phyloP scores from a whole-genome alignment of 2,797 vertebrate genomes.

The Ciconia nigra region DNA sequence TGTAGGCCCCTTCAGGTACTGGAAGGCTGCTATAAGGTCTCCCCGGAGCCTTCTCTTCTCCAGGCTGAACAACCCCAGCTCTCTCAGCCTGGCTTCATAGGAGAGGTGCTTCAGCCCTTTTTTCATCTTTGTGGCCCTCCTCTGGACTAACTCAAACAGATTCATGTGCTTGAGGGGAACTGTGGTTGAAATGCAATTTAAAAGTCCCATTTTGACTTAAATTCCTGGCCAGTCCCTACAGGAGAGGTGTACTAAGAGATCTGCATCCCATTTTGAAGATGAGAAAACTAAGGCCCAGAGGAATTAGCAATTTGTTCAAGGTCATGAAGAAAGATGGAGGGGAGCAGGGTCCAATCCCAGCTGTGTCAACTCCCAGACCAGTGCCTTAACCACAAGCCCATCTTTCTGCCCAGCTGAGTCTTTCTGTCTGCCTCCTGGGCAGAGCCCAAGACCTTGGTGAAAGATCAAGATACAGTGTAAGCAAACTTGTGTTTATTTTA shows the following conservation, averaged over 20 bases:
- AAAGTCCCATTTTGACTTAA: neutral
- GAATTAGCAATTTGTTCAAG: neutral
- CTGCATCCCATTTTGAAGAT: neutral
- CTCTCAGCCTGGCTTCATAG: neutral
- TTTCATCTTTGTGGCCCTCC: neutral
- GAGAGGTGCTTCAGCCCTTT: neutral
- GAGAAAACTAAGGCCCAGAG: neutral
- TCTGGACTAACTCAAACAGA: neutral
- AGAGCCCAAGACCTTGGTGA: neutral
- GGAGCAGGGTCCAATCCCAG: neutral
- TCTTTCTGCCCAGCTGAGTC: slow-evolving; percentile 1
- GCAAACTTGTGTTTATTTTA: slow-evolving; percentile 55
- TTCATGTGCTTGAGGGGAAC: neutral
- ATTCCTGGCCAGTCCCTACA: neutral
- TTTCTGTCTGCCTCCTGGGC: slow-evolving; percentile 48
- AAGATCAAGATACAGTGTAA: slow-evolving; percentile 42
- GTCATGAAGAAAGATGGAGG: neutral
- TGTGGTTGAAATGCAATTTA: neutral
- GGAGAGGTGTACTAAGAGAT: neutral
- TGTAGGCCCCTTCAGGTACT: neutral
- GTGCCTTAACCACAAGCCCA: slow-evolving; percentile 25
- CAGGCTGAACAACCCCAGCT: neutral
- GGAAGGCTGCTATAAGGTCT: neutral
- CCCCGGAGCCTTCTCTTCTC: neutral
- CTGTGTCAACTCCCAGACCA: slow-evolving; percentile 51